Evolutionary conservation across 2,888 invertebrate species (phyloP).

Genomic region (Trichogramma evanescens): DNA sequence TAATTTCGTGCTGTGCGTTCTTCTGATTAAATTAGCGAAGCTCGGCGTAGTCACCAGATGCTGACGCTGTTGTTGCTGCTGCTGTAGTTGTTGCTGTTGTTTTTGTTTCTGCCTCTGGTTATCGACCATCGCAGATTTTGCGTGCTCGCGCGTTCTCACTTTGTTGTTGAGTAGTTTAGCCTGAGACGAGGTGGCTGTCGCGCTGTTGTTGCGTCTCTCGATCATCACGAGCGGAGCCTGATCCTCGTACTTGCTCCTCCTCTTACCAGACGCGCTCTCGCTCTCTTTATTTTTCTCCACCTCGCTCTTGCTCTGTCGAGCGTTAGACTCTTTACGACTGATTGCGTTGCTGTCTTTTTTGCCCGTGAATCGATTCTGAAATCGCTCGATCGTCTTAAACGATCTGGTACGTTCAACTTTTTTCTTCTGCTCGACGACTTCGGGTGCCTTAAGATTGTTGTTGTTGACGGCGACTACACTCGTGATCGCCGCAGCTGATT

Average conservation of each 20-base stretch:
- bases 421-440: conserved; percentile 29
- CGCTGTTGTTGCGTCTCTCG: conserved; percentile 8
- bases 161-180: conserved; percentile 49
- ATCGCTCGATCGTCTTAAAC: conserved; percentile 44
- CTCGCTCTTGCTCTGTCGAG: conserved; percentile 34
- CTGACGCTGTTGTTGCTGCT: conserved; percentile 50
- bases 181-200: conserved; percentile 21
- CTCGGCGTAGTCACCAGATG: conserved; percentile 19
- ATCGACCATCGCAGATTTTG: conserved; percentile 10
- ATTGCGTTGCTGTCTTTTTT: conserved; percentile 29
- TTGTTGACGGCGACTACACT: no score
- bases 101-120: background rate
- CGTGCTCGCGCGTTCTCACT: conserved; percentile 3
- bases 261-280: conserved; percentile 12
- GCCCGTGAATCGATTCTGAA: conserved; percentile 41
- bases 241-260: conserved; percentile 16
- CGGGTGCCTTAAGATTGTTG: conserved; percentile 3
- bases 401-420: conserved; percentile 44
- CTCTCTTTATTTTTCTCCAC: conserved; percentile 22
- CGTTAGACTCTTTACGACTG: conserved; percentile 23
- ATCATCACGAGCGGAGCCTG: background rate
- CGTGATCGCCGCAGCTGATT: conserved; percentile 1
- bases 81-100: conserved; percentile 35
- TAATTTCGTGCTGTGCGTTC: conserved; percentile 67
- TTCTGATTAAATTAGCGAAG: conserved; percentile 51